phyloP scores from a whole-genome alignment of 2,888 invertebrate species.

The Macaria liturata region DNA sequence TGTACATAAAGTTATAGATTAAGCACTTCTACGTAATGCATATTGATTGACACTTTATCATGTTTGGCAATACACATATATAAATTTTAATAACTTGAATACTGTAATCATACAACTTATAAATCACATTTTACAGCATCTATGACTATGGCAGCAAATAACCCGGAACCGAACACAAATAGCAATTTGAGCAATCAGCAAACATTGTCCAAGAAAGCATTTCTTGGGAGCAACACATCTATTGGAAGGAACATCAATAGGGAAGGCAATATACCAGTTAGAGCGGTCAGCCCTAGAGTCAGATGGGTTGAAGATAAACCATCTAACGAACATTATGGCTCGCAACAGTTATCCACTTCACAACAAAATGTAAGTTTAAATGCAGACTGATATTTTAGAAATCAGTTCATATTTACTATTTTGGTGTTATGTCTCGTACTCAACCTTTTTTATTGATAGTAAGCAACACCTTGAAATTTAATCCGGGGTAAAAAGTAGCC shows the following conservation, averaged over 20 bases:
- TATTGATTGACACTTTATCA: conserved; percentile 61
- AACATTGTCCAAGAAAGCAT: conserved; percentile 77
- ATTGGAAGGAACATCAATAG: conserved; percentile 70
- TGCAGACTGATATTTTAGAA: neutral
- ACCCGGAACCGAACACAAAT: conserved; percentile 80
- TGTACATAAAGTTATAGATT: conserved; percentile 44
- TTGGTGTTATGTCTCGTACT: too few relatives aligned
- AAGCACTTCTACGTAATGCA: conserved; percentile 46
- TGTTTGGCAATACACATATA: conserved; percentile 46
- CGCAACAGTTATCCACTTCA: conserved; percentile 69
- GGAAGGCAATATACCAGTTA: conserved; percentile 76
- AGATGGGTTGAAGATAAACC: conserved; percentile 78
- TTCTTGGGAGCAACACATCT: conserved; percentile 78
- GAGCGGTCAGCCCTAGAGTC: conserved; percentile 79
- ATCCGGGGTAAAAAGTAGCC: too few relatives aligned
- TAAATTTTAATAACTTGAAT: too few relatives aligned
- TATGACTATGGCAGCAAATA: conserved; percentile 86
- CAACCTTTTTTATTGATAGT: too few relatives aligned
- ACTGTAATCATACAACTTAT: neutral
- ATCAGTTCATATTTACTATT: too few relatives aligned
- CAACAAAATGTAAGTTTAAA: conserved; percentile 72
- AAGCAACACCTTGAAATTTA: too few relatives aligned
- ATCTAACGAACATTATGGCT: conserved; percentile 64
- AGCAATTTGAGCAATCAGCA: conserved; percentile 71
- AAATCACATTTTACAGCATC: conserved; percentile 82